Evolutionary conservation across 2,113 vertebrate species (phyloP), one percentile per base, ranked within the genome.

Genomic region (Falco punctatus): DNA sequence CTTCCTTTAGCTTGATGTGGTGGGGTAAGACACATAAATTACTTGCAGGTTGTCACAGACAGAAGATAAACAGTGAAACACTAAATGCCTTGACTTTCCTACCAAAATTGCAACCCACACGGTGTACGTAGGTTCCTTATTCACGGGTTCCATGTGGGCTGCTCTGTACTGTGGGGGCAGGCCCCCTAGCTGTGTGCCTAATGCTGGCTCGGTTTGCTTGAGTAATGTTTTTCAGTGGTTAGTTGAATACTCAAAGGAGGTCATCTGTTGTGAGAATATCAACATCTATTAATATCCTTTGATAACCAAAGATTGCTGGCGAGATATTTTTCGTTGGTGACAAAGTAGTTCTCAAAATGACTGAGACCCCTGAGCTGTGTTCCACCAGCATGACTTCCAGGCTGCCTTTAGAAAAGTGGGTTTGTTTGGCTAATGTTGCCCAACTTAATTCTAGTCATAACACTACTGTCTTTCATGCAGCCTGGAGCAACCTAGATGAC

Each of bases 281-380:
- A 71, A 33, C 61, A 32, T 19, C 94, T 94, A 17, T 82, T 91
- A 69, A 85, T 81, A 74, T 23, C n/a, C 14, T 67, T 48, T 42
- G 80, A 21, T 84, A 77, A 14, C 70, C 94, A 79, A 10, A 81
- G 48, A 58, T 81, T 82, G 74, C 67, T 70, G 85, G 38, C 49
- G 69, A 86, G 40, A 24, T 71, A 13, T 8, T 74, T 82, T 86
- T 88, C 58, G 44, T 9, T 21, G 49, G 44, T 87, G 77, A 87
- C 78, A 70, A 12, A 92, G 86, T 58, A 10, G 35, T 66, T 97
- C 70, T 95, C 62, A 58, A 16, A 92, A 94, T 95, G 83, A 58
- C 83, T 80, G 86, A 30, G 46, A 81, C 75, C 80, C 49, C 61
- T 32, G 33, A 87, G 66, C 51, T 8, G 6, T 16, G 59, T 74